These are phyloP conservation scores for Lamproptera curius DNA, from an alignment of 2,888 invertebrate species.

Conservation along the genomic window DNA sequence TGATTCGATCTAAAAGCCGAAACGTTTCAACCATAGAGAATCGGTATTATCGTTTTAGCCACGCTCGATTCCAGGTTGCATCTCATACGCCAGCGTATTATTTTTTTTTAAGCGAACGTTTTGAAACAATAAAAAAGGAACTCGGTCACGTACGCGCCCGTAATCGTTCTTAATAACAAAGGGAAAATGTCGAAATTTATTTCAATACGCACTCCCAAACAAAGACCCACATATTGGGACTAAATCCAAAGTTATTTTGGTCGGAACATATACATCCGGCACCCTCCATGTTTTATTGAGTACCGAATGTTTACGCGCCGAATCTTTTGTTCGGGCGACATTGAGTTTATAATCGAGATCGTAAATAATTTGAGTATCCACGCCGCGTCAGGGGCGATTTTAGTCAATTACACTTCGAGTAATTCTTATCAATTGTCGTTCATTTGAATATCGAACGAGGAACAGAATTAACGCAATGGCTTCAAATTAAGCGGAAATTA, in stretches of 20 bases:
- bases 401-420: conserved; percentile 10
- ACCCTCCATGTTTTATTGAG: conserved; percentile 49
- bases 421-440: conserved; percentile 9
- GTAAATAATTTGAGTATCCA: conserved; percentile 17
- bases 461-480: conserved; percentile 7
- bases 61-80: conserved; percentile 5
- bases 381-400: conserved; percentile 3
- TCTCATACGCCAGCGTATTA: neutral
- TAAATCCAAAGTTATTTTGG: conserved; percentile 52
- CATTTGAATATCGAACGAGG: conserved; percentile 8
- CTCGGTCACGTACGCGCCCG: neutral
- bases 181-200: conserved; percentile 20
- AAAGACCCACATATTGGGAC: conserved; percentile 44
- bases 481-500: no score
- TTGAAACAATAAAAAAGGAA: conserved; percentile 3
- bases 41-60: conserved; percentile 16
- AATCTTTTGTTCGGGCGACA: conserved; percentile 35
- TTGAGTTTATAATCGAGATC: conserved; percentile 29
- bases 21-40: conserved; percentile 2
- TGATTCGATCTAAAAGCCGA: no score
- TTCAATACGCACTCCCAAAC: conserved; percentile 33
- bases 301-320: conserved; percentile 44
- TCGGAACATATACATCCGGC: conserved; percentile 58
- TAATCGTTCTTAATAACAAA: conserved; percentile 8
- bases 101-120: no score